These are phyloP conservation scores for Perdita meconis DNA, from an alignment of 2,888 invertebrate species.

Conservation along the genomic window DNA sequence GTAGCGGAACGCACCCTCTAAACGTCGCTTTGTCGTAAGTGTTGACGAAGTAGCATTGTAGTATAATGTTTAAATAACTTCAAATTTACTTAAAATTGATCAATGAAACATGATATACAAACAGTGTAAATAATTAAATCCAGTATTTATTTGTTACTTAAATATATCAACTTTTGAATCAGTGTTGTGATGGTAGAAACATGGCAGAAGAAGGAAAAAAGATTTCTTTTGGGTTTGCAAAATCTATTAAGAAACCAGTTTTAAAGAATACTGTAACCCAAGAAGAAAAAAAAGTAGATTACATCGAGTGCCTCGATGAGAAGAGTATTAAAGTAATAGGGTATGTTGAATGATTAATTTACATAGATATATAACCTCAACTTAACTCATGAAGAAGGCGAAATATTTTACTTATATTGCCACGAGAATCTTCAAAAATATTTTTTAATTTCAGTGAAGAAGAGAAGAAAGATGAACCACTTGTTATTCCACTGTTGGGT, in stretches of 20 bases:
- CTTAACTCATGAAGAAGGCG: constrained; percentile 38
- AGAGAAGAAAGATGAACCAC: constrained; percentile 85
- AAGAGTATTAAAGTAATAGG: constrained; percentile 91
- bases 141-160: constrained; percentile 10
- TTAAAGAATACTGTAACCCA: constrained; percentile 80
- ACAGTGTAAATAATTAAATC: constrained; percentile 13
- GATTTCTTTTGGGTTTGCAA: constrained; percentile 92
- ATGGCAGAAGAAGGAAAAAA: constrained; percentile 87
- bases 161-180: background rate
- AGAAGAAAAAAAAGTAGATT: constrained; percentile 87
- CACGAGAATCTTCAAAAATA: background rate
- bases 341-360: constrained; percentile 85
- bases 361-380: constrained; percentile 36
- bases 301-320: constrained; percentile 91
- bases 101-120: constrained; percentile 20
- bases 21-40: background rate
- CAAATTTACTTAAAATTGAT: background rate
- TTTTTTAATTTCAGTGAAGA: constrained; percentile 85
- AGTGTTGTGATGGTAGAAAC: constrained; percentile 34
- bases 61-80: constrained; percentile 21
- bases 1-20: constrained; percentile 16
- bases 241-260: constrained; percentile 86
- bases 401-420: background rate
- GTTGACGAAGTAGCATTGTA: background rate
- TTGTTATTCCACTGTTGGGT: constrained; percentile 88